Percentiles rank a stretch among this genome's conserved stretches.
Conservation (phyloP, 2,113 vertebrate species). For the Callorhinus ursinus region DNA sequence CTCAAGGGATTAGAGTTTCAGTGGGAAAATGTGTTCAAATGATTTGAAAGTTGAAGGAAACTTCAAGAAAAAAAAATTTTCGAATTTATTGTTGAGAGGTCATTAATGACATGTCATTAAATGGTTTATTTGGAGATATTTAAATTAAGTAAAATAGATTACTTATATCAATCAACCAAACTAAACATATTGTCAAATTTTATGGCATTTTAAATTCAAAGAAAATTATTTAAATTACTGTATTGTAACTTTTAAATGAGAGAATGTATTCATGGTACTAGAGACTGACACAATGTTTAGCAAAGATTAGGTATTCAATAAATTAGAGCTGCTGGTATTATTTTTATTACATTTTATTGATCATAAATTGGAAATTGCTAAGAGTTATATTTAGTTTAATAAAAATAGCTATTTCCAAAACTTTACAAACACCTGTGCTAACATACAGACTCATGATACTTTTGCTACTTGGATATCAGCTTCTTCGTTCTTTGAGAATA, state of each 20-base stretch:
- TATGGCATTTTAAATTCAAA: background rate
- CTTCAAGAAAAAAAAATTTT: background rate
- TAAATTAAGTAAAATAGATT: background rate
- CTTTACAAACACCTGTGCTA: background rate
- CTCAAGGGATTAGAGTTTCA: background rate
- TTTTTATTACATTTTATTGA: background rate
- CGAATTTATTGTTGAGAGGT: background rate
- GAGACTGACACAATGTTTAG: background rate
- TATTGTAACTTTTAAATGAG: background rate
- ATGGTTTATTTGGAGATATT: background rate
- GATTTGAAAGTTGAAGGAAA: background rate
- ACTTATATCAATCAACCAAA: background rate
- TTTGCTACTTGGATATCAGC: background rate
- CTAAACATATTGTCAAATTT: constrained; percentile 10
- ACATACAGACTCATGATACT: background rate
- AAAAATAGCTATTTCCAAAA: background rate
- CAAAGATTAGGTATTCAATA: background rate
- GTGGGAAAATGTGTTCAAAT: background rate
- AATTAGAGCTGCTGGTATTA: background rate
- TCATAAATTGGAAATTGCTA: background rate
- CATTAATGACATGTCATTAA: background rate
- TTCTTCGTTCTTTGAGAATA: background rate
- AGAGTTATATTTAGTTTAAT: background rate
- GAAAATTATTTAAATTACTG: background rate
- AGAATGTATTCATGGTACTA: background rate